Evolutionary conservation across 2,797 vertebrate genomes (phyloP), one percentile per base, ranked within the genome.

Genomic region (Mastacembelus armatus): DNA sequence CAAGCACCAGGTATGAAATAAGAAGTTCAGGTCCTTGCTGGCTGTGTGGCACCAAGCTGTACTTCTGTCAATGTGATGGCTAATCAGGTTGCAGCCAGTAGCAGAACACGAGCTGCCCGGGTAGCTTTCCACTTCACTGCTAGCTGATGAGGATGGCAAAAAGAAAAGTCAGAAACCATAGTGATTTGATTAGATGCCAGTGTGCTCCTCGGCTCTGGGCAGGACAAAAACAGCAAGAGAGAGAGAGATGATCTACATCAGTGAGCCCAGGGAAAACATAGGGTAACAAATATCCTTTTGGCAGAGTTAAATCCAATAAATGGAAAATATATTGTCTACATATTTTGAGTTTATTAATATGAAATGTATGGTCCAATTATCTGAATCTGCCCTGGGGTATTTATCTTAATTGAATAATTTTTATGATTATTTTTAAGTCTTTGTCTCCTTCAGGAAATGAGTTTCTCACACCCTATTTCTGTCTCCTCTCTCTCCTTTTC

Each of bases 101-200:
- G 54, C 52, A 55, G 52, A 78, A 40, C 61, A 60, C 38, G 62
- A 71, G 49, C 58, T 49, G 26, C n/a, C 24, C 43, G 29, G 44
- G 32, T 32, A 70, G 43, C 40, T 49, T 40, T 54, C 21, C 42
- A 40, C 19, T 71, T 65, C 27, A 52, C 33, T 60, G 18, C 32
- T 22, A 44, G 30, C 50, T 66, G 43, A 71, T 56, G 10, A 49
- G 48, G 66, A n/a, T 1, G 6, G 42, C 11, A 32, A 16, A 32
- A 45, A 51, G 36, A 47, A 40, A 47, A 66, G 50, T 70, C 59
- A 16, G 44, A 62, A 63, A 26, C 26, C 32, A n/a, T 36, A 55
- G 66, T 44, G 43, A 38, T 60, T 68, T 65, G 79, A 82, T 66
- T 16, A 42, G 62, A 73, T 50, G 63, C 52, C 77, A 66, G 59